Evolutionary conservation across 1,140 invertebrate genomes (phyloP), one percentile per base, ranked within the genome.

Genomic region (Mylabris phalerata): DNA sequence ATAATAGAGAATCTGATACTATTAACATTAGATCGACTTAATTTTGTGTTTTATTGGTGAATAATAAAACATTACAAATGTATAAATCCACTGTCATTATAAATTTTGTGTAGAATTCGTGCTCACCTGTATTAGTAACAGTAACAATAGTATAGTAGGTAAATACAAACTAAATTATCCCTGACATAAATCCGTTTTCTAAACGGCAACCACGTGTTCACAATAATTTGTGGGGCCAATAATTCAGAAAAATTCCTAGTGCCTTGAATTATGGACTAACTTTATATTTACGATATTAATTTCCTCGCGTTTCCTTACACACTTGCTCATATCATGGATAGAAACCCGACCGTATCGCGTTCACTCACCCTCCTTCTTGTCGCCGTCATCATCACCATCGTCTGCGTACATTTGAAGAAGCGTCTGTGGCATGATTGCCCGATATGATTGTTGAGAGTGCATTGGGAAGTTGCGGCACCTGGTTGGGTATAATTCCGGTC

Each of bases 211-310:
- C 69, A 71, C 69, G 69, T 69, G 69, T 67, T 67, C 67, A 56
- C 58, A 59, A 66, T 69, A 71, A 71, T 67, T 71, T 71, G 67
- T 68, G 58, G 62, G 59, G 54, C 60, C 62, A 61, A 70, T 70
- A 70, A 67, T 65, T 70, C 68, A 70, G 65, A 71, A 70, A 70
- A 71, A 71, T 63, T 64, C 63, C 57, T 60, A 61, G 60, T 69
- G 51, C 59, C 60, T 55, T 71, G 69, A 71, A 55, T 71, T 69
- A 68, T 67, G 66, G 59, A 63, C 49, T 66, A 71, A 71, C 69
- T 71, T 71, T 67, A 71, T 71, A 71, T 71, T 71, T 71, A 71
- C 67, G 67, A 70, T 70, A 70, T 70, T 70, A 70, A 70, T 70
- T 70, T 70, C 67, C 68, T 65, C 62, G 62, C 57, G 59, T 63